Evolutionary conservation across 2,888 invertebrate species (phyloP).

Genomic region (Lymantria dispar): DNA sequence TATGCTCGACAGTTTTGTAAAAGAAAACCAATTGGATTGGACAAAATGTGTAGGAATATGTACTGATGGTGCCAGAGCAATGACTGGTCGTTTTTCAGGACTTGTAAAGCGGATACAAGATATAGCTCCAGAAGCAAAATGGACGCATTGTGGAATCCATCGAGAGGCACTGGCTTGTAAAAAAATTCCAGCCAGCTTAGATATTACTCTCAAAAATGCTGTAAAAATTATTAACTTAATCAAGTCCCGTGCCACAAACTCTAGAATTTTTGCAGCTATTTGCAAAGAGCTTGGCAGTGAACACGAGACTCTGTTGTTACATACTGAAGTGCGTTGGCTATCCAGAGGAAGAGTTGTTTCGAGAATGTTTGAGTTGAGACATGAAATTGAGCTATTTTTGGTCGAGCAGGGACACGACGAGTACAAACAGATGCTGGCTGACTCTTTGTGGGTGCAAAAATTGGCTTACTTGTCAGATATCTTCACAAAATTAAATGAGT

Average conservation of each 20-base stretch:
- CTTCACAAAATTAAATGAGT: constrained; percentile 14
- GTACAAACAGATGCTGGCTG: too few species aligned
- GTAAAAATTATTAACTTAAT: too few species aligned
- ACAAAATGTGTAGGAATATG: constrained; percentile 11
- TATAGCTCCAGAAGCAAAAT: too few species aligned
- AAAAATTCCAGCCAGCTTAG: too few species aligned
- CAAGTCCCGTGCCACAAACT: constrained; percentile 1
- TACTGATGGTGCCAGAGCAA: constrained; percentile 11
- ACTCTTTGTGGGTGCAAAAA: too few species aligned
- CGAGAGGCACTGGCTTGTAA: too few species aligned
- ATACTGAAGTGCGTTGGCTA: constrained; percentile 19
- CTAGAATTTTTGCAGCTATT: constrained; percentile 8
- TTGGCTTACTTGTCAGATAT: constrained; percentile 11
- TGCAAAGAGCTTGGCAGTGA: constrained; percentile 7
- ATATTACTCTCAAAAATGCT: too few species aligned
- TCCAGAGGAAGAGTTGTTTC: constrained; percentile 14
- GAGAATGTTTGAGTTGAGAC: constrained; percentile 10
- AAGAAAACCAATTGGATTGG: neutral
- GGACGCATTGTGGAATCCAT: too few species aligned
- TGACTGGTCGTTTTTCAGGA: neutral
- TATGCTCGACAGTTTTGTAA: neutral
- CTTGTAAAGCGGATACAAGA: neutral
- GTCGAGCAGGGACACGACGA: too few species aligned
- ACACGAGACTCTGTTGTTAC: constrained; percentile 9
- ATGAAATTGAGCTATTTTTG: constrained; percentile 8